Conservation (phyloP, 2,113 vertebrate species). For the Neolamprologus variostigma region DNA sequence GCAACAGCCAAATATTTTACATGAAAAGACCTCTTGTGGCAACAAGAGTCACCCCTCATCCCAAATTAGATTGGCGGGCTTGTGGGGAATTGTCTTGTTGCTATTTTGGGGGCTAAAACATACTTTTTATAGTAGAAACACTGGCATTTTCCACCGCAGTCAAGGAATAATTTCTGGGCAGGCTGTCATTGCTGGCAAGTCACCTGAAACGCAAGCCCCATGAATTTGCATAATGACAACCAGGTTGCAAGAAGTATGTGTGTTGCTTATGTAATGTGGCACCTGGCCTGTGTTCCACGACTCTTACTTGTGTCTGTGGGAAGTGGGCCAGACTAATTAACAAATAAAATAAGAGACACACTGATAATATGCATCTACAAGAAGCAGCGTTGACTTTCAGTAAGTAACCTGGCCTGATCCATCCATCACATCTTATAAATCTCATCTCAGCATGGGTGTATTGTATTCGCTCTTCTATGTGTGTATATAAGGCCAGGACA, state of each 20-base stretch:
- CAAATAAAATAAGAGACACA: not conserved
- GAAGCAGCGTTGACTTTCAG: not conserved
- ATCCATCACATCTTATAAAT: not conserved
- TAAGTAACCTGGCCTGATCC: not conserved
- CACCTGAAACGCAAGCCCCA: not conserved
- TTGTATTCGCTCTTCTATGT: not conserved
- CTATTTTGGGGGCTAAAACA: not conserved
- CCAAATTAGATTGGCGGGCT: not conserved
- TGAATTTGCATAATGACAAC: conserved; percentile 24
- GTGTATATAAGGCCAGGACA: not conserved
- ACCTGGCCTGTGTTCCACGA: not conserved
- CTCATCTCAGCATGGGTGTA: not conserved
- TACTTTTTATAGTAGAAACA: not conserved
- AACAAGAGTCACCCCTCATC: not conserved
- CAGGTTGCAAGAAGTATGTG: not conserved
- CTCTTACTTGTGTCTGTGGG: not conserved
- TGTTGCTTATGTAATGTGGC: not conserved
- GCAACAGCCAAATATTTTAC: not conserved
- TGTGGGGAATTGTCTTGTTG: not conserved
- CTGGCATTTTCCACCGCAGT: not conserved
- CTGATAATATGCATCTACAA: not conserved
- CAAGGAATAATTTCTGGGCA: not conserved
- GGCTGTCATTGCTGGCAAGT: not conserved
- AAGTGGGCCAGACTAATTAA: not conserved
- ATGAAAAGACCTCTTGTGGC: not conserved